phyloP scores from a whole-genome alignment of 2,113 vertebrate species.

The Burhinus oedicnemus region DNA sequence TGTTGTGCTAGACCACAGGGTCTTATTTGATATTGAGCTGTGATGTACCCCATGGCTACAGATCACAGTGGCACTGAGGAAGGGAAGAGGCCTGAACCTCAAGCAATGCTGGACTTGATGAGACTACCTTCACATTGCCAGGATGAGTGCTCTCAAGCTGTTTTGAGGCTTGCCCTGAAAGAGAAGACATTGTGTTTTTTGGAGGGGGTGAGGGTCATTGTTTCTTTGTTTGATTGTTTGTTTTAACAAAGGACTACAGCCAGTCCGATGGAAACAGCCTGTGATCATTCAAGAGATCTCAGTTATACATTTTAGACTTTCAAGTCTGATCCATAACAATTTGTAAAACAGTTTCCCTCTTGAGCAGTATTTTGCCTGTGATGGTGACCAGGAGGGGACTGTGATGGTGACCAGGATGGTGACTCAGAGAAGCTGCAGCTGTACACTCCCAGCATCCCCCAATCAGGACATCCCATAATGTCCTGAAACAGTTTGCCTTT shows the following conservation, averaged over 20 bases:
- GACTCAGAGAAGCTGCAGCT: neutral
- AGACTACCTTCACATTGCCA: neutral
- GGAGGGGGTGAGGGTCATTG: neutral
- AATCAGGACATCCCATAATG: neutral
- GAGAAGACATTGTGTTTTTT: neutral
- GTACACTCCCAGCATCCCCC: neutral
- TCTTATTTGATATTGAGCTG: neutral
- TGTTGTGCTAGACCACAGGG: neutral
- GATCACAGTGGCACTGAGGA: neutral
- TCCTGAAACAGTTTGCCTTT: neutral
- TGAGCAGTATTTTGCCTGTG: neutral
- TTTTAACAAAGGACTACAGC: neutral
- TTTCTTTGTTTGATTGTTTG: neutral
- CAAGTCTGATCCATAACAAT: neutral
- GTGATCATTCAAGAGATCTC: neutral
- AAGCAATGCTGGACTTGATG: neutral
- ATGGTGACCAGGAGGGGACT: neutral
- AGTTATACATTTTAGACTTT: neutral
- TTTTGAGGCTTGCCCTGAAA: neutral
- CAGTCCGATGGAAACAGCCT: neutral
- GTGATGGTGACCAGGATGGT: neutral
- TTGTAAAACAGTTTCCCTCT: neutral
- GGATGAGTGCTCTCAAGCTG: neutral
- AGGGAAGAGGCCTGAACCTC: neutral
- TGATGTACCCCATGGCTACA: neutral